Base-by-base conservation (phyloP, 1,140 invertebrate species). In the Bemisia tabaci region DNA sequence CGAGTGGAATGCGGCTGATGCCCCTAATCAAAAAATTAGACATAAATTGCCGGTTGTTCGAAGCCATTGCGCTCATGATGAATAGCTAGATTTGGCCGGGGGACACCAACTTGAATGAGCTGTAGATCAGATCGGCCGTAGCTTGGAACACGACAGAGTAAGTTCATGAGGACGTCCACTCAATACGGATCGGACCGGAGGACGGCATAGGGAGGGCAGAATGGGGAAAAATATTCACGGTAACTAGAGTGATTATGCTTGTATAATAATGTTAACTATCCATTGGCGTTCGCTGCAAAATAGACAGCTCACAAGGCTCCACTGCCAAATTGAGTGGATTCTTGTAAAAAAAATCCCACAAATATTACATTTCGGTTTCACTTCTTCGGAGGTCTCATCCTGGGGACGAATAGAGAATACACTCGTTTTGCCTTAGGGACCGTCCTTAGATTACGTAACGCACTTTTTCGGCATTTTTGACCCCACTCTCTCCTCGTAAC, bases 241-340 rank as follows among this genome's bases (percentile, higher is more conserved):
- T 22, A 61, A 61, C 60, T 61, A 61, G 60, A n/a, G 22, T 61
- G 60, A 61, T 22, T 61, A 61, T 48, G 33, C 33, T 48, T 17
- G 33, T 48, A 48, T 48, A 48, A 48, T 48, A 48, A 17, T 48
- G 17, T 48, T 48, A 48, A 48, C 33, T 17, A 48, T 48, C 33
- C 17, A 48, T 48, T 17, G 33, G 33, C 33, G 33, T 48, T 17
- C 33, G 33, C 33, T 48, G 17, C 17, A 48, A 48, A 48, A 48
- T 17, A 48, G 33, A 48, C 17, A 48, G 5, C 33, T 17, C 33
- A 17, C 5, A 5, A 9, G 17, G 33, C 33, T 5, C 5, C 17
- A 48, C 17, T 48, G 33, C 33, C 33, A 48, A 48, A 48, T 17
- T n/a, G n/a, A n/a, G n/a, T n/a, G n/a, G n/a, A n/a, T n/a, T n/a